These are phyloP conservation scores for Halcyon badia DNA, from an alignment of 2,797 vertebrate species.

Conservation along the genomic window DNA sequence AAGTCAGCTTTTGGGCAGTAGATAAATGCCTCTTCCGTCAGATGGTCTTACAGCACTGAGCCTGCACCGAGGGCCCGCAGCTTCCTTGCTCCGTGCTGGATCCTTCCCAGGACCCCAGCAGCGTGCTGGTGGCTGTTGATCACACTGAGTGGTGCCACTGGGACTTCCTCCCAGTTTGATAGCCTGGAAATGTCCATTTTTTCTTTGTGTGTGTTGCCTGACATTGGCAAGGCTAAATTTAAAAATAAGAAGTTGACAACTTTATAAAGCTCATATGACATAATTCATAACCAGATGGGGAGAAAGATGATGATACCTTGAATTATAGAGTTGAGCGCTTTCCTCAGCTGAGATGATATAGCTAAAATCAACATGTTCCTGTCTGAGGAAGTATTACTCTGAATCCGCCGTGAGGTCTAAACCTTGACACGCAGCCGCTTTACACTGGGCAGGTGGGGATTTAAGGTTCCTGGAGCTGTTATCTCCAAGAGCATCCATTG, in stretches of 20 bases:
- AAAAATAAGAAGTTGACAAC: neutral
- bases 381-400: neutral
- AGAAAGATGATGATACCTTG: neutral
- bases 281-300: conserved; percentile 15
- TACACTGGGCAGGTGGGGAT: neutral
- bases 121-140: neutral
- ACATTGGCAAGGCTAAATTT: neutral
- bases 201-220: neutral
- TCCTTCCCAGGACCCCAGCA: neutral
- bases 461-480: neutral
- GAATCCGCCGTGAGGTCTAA: neutral
- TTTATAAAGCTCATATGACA: neutral
- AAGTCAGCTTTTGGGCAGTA: conserved; percentile 63
- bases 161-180: neutral
- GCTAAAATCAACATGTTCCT: neutral
- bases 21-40: conserved; percentile 55
- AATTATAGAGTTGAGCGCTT: neutral
- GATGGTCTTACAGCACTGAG: neutral
- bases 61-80: neutral
- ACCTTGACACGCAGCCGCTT: neutral
- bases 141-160: neutral
- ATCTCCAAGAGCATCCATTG: neutral
- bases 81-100: neutral
- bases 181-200: neutral
- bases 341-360: neutral